phyloP scores from a whole-genome alignment of 2,888 invertebrate species.

The Metallyticus violacea region DNA sequence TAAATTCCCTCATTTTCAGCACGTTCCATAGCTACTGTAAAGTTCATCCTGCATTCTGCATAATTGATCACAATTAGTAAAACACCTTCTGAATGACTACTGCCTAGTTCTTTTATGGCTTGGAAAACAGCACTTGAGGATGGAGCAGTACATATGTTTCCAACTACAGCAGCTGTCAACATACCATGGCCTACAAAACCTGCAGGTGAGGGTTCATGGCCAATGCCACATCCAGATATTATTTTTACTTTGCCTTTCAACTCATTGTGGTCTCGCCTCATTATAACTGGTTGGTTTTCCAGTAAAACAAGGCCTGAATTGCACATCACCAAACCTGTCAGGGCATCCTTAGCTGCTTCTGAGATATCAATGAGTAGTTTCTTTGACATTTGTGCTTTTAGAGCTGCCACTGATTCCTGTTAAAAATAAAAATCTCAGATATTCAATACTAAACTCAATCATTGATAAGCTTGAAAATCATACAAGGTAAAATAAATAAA shows the following conservation, averaged over 20 bases:
- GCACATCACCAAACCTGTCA: constrained; percentile 21
- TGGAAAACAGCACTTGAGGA: constrained; percentile 16
- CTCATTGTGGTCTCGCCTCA: constrained; percentile 33
- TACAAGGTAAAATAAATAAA: too few species aligned
- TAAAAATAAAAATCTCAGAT: neutral
- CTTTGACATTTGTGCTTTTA: neutral
- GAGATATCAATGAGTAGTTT: constrained; percentile 12
- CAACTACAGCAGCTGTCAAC: constrained; percentile 52
- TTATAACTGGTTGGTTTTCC: constrained; percentile 27
- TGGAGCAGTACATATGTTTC: constrained; percentile 39
- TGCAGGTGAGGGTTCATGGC: constrained; percentile 52
- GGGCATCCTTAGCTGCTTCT: constrained; percentile 22
- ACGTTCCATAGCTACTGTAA: constrained; percentile 76
- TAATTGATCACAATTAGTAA: constrained; percentile 72
- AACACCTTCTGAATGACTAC: constrained; percentile 50
- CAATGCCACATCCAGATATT: constrained; percentile 54
- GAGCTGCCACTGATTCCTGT: neutral
- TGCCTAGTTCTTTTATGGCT: constrained; percentile 22
- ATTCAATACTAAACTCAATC: too few species aligned
- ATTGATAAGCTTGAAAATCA: too few species aligned
- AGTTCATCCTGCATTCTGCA: constrained; percentile 76
- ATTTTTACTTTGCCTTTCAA: constrained; percentile 38
- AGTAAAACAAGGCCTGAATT: constrained; percentile 24
- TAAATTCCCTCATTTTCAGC: constrained; percentile 61
- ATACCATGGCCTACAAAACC: constrained; percentile 54